Evolutionary conservation across 1,140 invertebrate species (phyloP), one percentile per base, ranked within the genome.

Genomic region (Ectropis grisescens): DNA sequence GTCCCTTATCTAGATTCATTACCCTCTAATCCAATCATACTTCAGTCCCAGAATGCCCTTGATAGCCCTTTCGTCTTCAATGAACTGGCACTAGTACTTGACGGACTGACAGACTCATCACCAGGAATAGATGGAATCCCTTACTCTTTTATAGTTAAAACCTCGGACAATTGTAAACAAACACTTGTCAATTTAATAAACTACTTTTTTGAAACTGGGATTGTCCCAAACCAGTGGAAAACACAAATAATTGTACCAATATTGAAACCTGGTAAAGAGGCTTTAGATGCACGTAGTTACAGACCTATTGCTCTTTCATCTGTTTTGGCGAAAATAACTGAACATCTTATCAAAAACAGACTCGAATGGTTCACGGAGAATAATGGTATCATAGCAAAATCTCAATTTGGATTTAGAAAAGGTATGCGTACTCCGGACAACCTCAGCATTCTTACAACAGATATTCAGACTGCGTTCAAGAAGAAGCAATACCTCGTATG

Each of bases 171-270:
- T 15, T 11, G 25, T 10, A 39, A 38, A 37, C 3, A n/a, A 6
- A 30, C 14, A 15, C 48, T 37, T 11, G 13, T 48, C 0, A 15
- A 37, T 23, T 16, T 50, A 1, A 27, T 53, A 11, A 53, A 58
- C 9, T 5, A 3, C 8, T 30, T 53, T 22, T 40, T 37, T 11
- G 0, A 11, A n/a, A 6, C 12, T 28, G 42, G 41, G 1, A 0
- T 24, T 6, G 28, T 53, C 11, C 46, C 48, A 10, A 23, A 33
- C 1, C 10, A 12, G 1, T 58, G 58, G 58, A 48, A 45, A 35
- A 9, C 12, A 0, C 55, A 58, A 35, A 37, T 62, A 13, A 37
- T 62, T 9, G 37, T 56, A 8, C 47, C 58, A 0, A 47, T 58
- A 2, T 29, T 47, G 5, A 58, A 62, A 47, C 49, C 47, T 5